phyloP scores from a whole-genome alignment of 1,140 invertebrate genomes.

The Brachionus angularis region DNA sequence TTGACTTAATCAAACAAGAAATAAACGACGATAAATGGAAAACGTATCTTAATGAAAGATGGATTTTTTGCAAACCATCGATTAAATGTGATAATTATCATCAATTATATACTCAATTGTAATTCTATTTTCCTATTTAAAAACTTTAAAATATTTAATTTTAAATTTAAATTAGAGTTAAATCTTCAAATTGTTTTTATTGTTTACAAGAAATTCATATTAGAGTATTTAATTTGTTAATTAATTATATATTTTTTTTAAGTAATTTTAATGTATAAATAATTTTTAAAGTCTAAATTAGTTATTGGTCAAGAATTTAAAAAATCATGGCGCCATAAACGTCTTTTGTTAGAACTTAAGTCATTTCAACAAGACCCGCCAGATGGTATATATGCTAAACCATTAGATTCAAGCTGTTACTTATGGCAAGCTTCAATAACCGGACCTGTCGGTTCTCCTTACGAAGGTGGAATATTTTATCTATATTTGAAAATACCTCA shows the following conservation, averaged over 20 bases:
- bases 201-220: constrained; percentile 37
- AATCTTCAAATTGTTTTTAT: constrained; percentile 43
- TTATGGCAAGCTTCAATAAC: constrained; percentile 57
- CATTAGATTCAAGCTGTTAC: constrained; percentile 66
- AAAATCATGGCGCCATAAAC: constrained; percentile 55
- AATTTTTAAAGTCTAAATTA: neutral
- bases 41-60: constrained; percentile 68
- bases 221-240: constrained; percentile 24
- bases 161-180: constrained; percentile 34
- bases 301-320: constrained; percentile 42
- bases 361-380: constrained; percentile 69
- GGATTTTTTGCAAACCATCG: constrained; percentile 76
- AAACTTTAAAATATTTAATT: constrained; percentile 17
- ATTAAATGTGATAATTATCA: constrained; percentile 70
- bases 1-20: constrained; percentile 70
- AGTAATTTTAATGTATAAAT: too few species aligned
- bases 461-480: constrained; percentile 64
- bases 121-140: constrained; percentile 49
- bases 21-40: constrained; percentile 72
- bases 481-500: constrained; percentile 76
- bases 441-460: constrained; percentile 56
- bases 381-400: constrained; percentile 80
- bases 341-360: constrained; percentile 55
- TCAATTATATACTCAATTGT: constrained; percentile 65
- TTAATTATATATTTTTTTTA: too few species aligned